phyloP scores from a whole-genome alignment of 2,888 invertebrate species.

The Liposcelis brunnea region DNA sequence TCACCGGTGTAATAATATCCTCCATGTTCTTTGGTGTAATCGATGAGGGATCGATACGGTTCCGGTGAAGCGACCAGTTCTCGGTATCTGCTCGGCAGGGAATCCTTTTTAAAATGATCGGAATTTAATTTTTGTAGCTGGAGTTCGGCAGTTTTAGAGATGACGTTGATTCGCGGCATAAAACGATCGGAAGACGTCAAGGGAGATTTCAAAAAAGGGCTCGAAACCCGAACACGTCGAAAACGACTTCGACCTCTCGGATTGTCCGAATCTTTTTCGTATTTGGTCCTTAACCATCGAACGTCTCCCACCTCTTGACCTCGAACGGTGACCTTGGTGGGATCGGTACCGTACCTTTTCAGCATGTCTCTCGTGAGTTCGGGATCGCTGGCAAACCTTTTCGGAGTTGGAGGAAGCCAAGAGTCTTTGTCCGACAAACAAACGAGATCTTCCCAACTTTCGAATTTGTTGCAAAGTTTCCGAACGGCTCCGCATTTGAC shows the following conservation, averaged over 20 bases:
- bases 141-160: conserved; percentile 63
- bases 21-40: background rate
- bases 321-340: conserved; percentile 30
- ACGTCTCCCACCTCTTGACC: conserved; percentile 39
- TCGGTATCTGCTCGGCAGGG: conserved; percentile 13
- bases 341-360: conserved; percentile 28
- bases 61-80: conserved; percentile 5
- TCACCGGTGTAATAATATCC: conserved; percentile 38
- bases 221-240: conserved; percentile 24
- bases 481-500: conserved; percentile 61
- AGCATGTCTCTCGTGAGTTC: conserved; percentile 45
- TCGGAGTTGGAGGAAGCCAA: conserved; percentile 24
- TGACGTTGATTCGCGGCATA: conserved; percentile 82
- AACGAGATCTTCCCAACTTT: conserved; percentile 39
- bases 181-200: conserved; percentile 49
- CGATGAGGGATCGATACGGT: conserved; percentile 1
- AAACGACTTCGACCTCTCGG: conserved; percentile 32
- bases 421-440: conserved; percentile 18
- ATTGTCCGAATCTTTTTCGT: conserved; percentile 32
- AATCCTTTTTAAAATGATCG: background rate
- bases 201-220: conserved; percentile 46
- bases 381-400: conserved; percentile 62
- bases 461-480: conserved; percentile 60
- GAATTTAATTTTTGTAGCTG: conserved; percentile 21
- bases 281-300: conserved; percentile 39